These are phyloP conservation scores for Brachylomia viminalis DNA, from an alignment of 2,888 invertebrate species.

Conservation along the genomic window DNA sequence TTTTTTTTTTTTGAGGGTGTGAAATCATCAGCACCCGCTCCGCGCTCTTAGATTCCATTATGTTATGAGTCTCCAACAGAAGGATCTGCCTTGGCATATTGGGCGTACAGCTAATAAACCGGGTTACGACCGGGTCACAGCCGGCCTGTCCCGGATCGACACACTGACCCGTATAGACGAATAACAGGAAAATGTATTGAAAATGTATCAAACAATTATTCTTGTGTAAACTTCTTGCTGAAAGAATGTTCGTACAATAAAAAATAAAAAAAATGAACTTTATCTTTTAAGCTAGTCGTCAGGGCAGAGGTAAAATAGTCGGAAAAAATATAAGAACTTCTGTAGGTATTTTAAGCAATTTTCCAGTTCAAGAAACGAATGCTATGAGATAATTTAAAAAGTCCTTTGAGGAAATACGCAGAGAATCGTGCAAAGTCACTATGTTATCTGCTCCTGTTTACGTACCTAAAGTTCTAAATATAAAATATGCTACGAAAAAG, in stretches of 20 bases:
- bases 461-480: not conserved
- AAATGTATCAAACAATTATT: slow-evolving; percentile 27
- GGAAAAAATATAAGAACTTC: not conserved
- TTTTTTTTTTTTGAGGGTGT: too few species aligned
- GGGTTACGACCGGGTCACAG: slow-evolving; percentile 67
- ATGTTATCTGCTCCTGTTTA: not conserved
- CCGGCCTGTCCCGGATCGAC: slow-evolving; percentile 71
- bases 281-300: not conserved
- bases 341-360: slow-evolving; percentile 12
- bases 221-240: not conserved
- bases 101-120: slow-evolving; percentile 51
- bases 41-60: not conserved
- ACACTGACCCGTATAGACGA: slow-evolving; percentile 71
- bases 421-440: not conserved
- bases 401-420: not conserved
- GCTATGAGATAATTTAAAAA: not conserved
- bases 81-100: slow-evolving; percentile 12
- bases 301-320: not conserved
- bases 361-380: slow-evolving; percentile 6
- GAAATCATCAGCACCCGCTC: too few species aligned
- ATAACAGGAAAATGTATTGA: slow-evolving; percentile 48
- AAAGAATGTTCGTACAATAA: not conserved
- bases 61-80: not conserved
- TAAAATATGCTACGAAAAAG: not conserved
- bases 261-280: not conserved